Evolutionary conservation across 1,140 invertebrate species (phyloP).

Genomic region (Musca vetustissima): DNA sequence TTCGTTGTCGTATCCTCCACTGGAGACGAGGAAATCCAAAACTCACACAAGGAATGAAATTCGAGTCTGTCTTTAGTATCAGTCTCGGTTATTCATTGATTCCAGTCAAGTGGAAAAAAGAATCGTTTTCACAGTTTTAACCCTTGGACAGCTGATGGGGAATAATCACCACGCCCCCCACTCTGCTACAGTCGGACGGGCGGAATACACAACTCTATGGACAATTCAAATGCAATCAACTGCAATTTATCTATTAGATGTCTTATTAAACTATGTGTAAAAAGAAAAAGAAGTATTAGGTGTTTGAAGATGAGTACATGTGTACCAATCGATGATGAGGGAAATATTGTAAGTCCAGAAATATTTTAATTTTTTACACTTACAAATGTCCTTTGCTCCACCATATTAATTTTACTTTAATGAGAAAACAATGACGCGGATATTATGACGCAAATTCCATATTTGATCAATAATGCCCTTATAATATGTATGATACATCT

Average conservation of each 20-base stretch:
- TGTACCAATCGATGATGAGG: neutral
- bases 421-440: too few relatives aligned
- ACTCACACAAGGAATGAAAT: too few relatives aligned
- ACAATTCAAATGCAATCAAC: slow-evolving; percentile 18
- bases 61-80: too few relatives aligned
- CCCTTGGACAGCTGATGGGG: neutral
- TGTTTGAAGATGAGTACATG: neutral
- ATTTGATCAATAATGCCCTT: too few relatives aligned
- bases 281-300: neutral
- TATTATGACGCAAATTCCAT: too few relatives aligned
- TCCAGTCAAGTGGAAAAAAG: slow-evolving; percentile 2
- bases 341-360: too few relatives aligned
- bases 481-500: too few relatives aligned
- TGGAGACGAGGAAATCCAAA: too few relatives aligned
- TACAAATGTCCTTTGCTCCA: too few relatives aligned
- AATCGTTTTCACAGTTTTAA: neutral
- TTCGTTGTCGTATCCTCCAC: too few relatives aligned
- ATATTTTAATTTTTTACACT: too few relatives aligned
- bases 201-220: neutral
- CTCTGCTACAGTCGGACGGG: neutral
- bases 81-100: neutral
- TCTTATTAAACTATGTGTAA: slow-evolving; percentile 3
- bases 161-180: slow-evolving; percentile 1
- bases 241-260: slow-evolving; percentile 15
- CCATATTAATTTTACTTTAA: too few relatives aligned